These are phyloP conservation scores for Pachypsylla venusta DNA, from an alignment of 1,140 invertebrate genomes.

Conservation along the genomic window DNA sequence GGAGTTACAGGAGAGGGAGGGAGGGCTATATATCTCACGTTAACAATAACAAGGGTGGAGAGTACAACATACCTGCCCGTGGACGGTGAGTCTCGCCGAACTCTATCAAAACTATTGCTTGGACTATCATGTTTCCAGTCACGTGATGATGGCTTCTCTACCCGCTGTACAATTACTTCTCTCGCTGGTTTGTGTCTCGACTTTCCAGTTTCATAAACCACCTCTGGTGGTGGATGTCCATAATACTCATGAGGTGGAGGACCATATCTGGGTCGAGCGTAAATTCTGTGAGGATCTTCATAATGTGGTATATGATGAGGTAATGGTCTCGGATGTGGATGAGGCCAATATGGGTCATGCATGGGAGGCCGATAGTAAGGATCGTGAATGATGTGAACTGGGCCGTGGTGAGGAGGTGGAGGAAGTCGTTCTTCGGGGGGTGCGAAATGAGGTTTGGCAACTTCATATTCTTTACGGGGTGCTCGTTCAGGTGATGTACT, in stretches of 20 bases:
- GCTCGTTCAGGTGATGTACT: constrained; percentile 5
- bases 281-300: neutral
- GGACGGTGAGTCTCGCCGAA: too few species aligned
- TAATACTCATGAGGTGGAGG: neutral
- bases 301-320: constrained; percentile 8
- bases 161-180: constrained; percentile 61
- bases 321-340: constrained; percentile 15
- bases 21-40: too few species aligned
- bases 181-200: constrained; percentile 34
- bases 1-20: too few species aligned
- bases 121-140: too few species aligned
- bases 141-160: constrained; percentile 36
- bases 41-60: too few species aligned
- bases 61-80: too few species aligned
- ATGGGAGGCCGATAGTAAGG: constrained; percentile 17
- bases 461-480: neutral
- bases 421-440: constrained; percentile 13
- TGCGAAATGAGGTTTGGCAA: neutral
- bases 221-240: neutral
- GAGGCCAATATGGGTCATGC: constrained; percentile 13
- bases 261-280: constrained; percentile 5
- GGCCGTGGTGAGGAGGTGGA: constrained; percentile 11
- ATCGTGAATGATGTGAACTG: constrained; percentile 6
- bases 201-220: constrained; percentile 11
- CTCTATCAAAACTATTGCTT: too few species aligned